phyloP scores from a whole-genome alignment of 2,113 vertebrate genomes.

The Sinocyclocheilus rhinocerous region DNA sequence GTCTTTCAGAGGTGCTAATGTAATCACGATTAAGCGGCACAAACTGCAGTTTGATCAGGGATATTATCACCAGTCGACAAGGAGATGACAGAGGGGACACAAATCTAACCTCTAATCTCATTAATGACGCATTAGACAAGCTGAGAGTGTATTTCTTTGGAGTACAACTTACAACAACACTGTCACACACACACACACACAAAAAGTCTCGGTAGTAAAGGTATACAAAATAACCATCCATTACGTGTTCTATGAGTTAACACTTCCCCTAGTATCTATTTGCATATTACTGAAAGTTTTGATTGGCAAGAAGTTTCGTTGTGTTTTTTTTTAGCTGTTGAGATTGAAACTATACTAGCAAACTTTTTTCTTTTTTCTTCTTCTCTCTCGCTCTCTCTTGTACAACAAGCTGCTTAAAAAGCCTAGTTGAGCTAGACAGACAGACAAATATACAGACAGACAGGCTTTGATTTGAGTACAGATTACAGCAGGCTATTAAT shows the following conservation, averaged over 20 bases:
- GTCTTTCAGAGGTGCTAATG: background rate
- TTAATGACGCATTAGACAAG: constrained; percentile 25
- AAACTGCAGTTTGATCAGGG: background rate
- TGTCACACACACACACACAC: background rate
- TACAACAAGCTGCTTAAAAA: background rate
- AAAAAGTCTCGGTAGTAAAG: no score
- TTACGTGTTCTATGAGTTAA: background rate
- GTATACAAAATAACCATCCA: background rate
- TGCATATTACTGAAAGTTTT: background rate
- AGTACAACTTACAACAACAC: background rate
- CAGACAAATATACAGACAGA: background rate
- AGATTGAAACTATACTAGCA: background rate
- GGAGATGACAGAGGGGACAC: background rate
- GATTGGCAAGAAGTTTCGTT: background rate
- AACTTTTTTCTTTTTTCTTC: background rate
- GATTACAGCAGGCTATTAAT: constrained; percentile 12
- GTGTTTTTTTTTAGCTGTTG: background rate
- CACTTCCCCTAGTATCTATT: background rate
- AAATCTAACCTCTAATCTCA: constrained; percentile 27
- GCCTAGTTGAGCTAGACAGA: background rate
- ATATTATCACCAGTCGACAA: background rate
- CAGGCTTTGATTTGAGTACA: background rate
- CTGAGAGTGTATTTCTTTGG: background rate
- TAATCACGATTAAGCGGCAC: background rate
- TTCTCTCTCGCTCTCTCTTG: background rate